phyloP scores from a whole-genome alignment of 2,113 vertebrate genomes.

The Todiramphus saurophagus region DNA sequence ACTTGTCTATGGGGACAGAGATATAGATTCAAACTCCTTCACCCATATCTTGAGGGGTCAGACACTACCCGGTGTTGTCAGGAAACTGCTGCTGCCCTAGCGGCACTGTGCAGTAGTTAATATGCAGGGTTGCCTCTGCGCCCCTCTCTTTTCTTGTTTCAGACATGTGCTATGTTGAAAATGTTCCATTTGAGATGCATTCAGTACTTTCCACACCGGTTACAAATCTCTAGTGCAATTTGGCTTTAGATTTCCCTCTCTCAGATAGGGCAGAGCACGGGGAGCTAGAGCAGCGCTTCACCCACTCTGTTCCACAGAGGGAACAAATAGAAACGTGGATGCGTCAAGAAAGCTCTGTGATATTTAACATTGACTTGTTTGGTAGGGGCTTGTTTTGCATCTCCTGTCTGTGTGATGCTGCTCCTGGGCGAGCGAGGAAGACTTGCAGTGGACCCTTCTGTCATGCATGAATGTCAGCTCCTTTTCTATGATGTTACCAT shows the following conservation, averaged over 20 bases:
- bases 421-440: neutral
- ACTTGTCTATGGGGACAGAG: neutral
- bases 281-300: neutral
- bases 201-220: neutral
- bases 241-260: neutral
- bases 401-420: neutral
- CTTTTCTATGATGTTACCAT: neutral
- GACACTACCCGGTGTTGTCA: neutral
- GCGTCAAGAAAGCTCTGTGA: fast-evolving
- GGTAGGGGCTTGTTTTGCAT: neutral
- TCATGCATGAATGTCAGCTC: neutral
- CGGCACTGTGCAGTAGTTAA: neutral
- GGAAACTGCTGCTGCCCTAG: neutral
- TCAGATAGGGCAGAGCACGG: neutral
- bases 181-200: neutral
- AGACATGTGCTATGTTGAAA: fast-evolving
- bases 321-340: neutral
- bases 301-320: fast-evolving
- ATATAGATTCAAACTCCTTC: neutral
- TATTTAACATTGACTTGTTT: neutral
- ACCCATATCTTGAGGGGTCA: neutral
- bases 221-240: neutral
- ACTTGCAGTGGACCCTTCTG: neutral
- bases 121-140: neutral
- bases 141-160: neutral